Evolutionary conservation across 2,797 vertebrate species (phyloP).

Genomic region (Esox lucius): DNA sequence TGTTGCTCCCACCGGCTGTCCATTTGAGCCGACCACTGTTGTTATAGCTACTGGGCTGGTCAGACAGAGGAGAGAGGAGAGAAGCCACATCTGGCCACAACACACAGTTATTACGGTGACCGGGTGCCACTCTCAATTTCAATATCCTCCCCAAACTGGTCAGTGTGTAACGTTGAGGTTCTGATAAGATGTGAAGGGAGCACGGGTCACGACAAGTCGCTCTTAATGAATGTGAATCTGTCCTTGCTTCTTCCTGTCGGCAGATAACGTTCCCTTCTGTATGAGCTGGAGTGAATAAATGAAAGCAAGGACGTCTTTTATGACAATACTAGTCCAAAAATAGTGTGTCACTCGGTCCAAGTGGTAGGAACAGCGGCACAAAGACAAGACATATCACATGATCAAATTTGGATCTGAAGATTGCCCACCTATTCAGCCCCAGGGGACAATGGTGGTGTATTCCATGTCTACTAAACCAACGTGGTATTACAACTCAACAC

Average conservation of each 20-base stretch:
- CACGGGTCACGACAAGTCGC: not conserved
- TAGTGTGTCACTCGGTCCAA: not conserved
- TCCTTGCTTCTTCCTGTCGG: not conserved
- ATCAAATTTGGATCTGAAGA: not conserved
- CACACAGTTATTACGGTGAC: slow-evolving; percentile 22
- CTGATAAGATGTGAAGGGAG: not conserved
- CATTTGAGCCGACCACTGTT: slow-evolving; percentile 60
- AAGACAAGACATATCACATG: not conserved
- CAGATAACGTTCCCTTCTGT: not conserved
- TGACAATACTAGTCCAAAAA: not conserved
- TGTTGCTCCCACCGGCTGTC: slow-evolving; percentile 51
- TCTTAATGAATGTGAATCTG: not conserved
- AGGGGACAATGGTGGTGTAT: slow-evolving; percentile 34
- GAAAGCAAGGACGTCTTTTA: not conserved
- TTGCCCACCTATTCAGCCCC: not conserved
- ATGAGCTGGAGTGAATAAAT: not conserved
- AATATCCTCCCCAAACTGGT: not conserved
- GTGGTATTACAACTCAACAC: slow-evolving; percentile 39
- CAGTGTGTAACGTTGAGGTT: not conserved
- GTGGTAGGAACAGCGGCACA: not conserved
- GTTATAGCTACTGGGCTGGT: slow-evolving; percentile 22
- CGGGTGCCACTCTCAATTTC: not conserved
- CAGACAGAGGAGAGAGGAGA: not conserved
- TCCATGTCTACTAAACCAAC: slow-evolving; percentile 10
- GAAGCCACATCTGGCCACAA: slow-evolving; percentile 33